Base-by-base conservation (phyloP, 2,888 invertebrate genomes). In the Idaea dimidiata region DNA sequence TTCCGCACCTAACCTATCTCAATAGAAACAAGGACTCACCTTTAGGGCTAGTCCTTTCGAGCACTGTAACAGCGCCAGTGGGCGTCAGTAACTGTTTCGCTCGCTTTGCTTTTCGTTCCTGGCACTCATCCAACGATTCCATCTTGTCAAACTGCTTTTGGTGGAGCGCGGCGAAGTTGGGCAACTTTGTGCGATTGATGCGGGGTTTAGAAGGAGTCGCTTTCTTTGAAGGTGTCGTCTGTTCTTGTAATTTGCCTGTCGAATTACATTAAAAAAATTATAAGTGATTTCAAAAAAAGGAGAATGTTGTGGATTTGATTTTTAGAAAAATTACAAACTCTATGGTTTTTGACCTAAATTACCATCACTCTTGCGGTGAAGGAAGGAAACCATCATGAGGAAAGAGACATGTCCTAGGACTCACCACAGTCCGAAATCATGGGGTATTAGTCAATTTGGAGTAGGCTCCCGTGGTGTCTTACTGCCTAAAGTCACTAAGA, bases 151-250 rank as follows among this genome's bases (percentile, higher is more conserved):
- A 95, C 61, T 93, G 91, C 73, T 92, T 94, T 79, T 94, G 91
- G 76, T 96, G 96, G 60, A 96, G 91, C 5, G 94, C 93, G 0
- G 94, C 93, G 80, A 96, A 96, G 85, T 96, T 94, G 0, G 96
- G 96, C 78, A 95, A 82, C 84, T 94, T 94, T 6, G 88, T 94
- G 58, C 93, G 88, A 0, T 76, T 57, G 16, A 70, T 33, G 66
- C 74, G 76, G 0, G 72, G 62, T 60, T 76, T 80, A 0, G 77
- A 67, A 54, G 81, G 79, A 0, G 83, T 71, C 1, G 70, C 32
- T 55, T 80, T 75, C 61, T 76, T 83, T 0, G 77, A 68, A 0
- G 84, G 79, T 0, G 80, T 79, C 0, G 65, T 62, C 0, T 75
- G 71, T 1, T 82, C 83, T 0, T 78, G 60, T 0, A 79, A 72